These are phyloP conservation scores for Sterna hirundo DNA, from an alignment of 2,113 vertebrate genomes.

Conservation along the genomic window DNA sequence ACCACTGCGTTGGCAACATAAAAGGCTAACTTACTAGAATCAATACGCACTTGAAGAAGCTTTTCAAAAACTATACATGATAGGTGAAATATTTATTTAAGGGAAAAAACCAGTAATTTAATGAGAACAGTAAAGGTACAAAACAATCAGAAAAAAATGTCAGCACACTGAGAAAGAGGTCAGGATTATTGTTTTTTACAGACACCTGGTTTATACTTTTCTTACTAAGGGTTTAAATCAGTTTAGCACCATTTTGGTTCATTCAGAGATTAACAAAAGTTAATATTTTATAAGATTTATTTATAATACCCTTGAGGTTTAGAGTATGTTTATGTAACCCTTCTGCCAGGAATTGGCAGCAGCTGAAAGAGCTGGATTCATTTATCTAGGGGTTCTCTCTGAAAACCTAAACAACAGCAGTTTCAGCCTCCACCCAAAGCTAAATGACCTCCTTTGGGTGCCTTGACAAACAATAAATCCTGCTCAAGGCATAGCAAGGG, in stretches of 20 bases:
- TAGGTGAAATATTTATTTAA: not conserved
- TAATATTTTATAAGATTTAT: slow-evolving; percentile 60
- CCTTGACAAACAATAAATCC: slow-evolving; percentile 47
- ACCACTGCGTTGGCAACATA: not conserved
- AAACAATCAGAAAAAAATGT: not conserved
- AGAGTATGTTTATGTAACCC: slow-evolving; percentile 61
- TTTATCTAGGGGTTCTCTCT: slow-evolving; percentile 59
- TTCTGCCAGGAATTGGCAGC: slow-evolving; percentile 55
- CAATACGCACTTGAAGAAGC: not conserved
- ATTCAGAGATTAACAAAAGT: slow-evolving; percentile 20
- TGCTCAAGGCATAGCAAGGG: slow-evolving; percentile 16
- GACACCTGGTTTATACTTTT: not conserved
- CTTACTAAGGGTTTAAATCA: slow-evolving; percentile 22
- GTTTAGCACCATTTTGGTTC: slow-evolving; percentile 25
- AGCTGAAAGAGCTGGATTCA: slow-evolving; percentile 58
- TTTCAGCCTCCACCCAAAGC: slow-evolving; percentile 60
- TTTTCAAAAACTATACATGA: not conserved
- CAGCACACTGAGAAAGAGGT: not conserved
- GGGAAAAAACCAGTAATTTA: not conserved
- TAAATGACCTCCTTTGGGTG: slow-evolving; percentile 60
- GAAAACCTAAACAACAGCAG: slow-evolving; percentile 53
- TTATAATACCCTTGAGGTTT: slow-evolving; percentile 61
- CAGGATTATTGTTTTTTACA: not conserved
- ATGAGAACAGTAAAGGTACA: not conserved
- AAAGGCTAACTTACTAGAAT: not conserved